phyloP scores from a whole-genome alignment of 2,888 invertebrate species.

The Caradrina clavipalpis region DNA sequence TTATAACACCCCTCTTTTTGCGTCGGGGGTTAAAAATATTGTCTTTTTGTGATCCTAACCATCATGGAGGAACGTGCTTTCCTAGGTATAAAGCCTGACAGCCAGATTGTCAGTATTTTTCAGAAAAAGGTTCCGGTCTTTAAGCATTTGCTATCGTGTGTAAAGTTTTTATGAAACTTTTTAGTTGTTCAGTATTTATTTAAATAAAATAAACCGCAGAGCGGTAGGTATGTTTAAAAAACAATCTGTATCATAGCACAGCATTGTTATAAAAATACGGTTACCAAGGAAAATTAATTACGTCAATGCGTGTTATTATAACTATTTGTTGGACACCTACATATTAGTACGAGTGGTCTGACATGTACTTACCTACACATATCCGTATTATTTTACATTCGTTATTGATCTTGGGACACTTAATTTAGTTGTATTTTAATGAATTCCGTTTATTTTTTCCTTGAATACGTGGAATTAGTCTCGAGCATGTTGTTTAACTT shows the following conservation, averaged over 20 bases:
- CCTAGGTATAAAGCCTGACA: too few species aligned
- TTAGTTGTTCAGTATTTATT: slow-evolving; percentile 10
- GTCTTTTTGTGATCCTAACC: too few species aligned
- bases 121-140: background rate
- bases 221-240: slow-evolving; percentile 1
- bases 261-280: slow-evolving; percentile 18
- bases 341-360: slow-evolving; percentile 17
- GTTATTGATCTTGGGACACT: background rate
- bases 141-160: background rate
- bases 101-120: background rate
- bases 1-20: too few species aligned
- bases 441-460: slow-evolving; percentile 11
- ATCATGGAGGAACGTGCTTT: too few species aligned
- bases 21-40: too few species aligned
- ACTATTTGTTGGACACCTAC: slow-evolving; percentile 3
- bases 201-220: background rate
- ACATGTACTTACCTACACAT: slow-evolving; percentile 5
- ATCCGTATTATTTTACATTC: background rate
- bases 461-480: slow-evolving; percentile 13
- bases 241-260: slow-evolving; percentile 10
- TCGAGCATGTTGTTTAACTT: slow-evolving; percentile 2
- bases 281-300: slow-evolving; percentile 27
- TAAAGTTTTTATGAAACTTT: slow-evolving; percentile 1
- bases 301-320: slow-evolving; percentile 26
- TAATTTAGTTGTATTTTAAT: slow-evolving; percentile 14